A percentile compares a stretch with the other conserved stretches of the same genome.
These are phyloP conservation scores for Picus viridis DNA, from an alignment of 2,797 vertebrate genomes.

Conservation along the genomic window DNA sequence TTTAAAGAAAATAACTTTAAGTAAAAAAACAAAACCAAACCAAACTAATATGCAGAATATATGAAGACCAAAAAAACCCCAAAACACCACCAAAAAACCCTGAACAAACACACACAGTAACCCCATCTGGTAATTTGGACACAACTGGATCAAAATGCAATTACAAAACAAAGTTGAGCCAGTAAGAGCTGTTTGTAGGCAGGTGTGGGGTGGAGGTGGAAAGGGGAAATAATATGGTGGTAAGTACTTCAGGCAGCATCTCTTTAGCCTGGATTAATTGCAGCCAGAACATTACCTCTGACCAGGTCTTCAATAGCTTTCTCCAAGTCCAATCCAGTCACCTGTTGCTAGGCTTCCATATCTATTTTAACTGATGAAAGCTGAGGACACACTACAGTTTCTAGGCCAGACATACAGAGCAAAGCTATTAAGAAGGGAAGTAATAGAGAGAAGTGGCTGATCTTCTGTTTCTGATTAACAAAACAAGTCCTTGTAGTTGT, in stretches of 20 bases:
- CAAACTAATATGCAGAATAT: background rate
- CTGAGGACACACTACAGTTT: background rate
- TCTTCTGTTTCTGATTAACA: conserved; percentile 6
- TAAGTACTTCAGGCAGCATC: background rate
- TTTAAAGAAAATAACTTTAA: background rate
- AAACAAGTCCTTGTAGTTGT: background rate
- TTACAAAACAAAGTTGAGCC: background rate
- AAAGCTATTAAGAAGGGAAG: background rate
- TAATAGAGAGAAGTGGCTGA: background rate
- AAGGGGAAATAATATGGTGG: background rate
- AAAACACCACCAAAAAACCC: too few species aligned
- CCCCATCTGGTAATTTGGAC: background rate
- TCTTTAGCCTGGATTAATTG: background rate
- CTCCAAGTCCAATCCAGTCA: background rate
- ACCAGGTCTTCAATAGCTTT: background rate
- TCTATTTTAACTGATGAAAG: background rate
- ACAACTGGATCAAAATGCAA: background rate
- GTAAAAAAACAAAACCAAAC: background rate
- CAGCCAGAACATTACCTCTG: background rate
- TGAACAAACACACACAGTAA: too few species aligned
- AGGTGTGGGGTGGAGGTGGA: background rate
- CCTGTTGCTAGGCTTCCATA: background rate
- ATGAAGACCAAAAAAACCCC: background rate
- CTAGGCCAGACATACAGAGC: background rate
- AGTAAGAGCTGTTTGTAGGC: background rate